A percentile compares a stretch with the other conserved stretches of the same genome.
These are phyloP conservation scores for Brachyalestes nurse DNA, from an alignment of 2,797 vertebrate species.

Conservation along the genomic window DNA sequence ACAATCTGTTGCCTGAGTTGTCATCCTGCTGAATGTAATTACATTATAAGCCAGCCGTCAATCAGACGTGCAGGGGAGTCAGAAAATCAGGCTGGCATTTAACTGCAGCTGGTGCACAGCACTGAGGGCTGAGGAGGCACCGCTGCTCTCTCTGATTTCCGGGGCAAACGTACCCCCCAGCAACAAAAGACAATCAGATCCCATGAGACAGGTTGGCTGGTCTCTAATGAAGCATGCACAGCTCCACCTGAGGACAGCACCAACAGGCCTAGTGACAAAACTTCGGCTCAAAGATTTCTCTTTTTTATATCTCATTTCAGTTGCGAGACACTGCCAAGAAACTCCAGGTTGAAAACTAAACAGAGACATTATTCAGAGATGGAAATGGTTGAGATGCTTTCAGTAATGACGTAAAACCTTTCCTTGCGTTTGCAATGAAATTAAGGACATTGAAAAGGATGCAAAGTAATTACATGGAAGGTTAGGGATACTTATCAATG, in stretches of 20 bases:
- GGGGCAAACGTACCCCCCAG: constrained; percentile 62
- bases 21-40: constrained; percentile 13
- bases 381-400: not conserved
- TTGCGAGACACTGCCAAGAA: not conserved
- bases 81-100: constrained; percentile 34
- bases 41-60: constrained; percentile 23
- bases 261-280: constrained; percentile 30
- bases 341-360: not conserved
- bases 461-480: not conserved
- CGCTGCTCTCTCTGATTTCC: constrained; percentile 56
- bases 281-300: constrained; percentile 58
- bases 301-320: constrained; percentile 32
- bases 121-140: not conserved
- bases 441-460: not conserved
- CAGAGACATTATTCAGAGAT: constrained; percentile 1
- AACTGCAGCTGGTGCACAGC: constrained; percentile 18
- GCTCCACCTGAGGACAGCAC: constrained; percentile 43
- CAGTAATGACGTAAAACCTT: not conserved
- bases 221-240: constrained; percentile 71
- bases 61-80: constrained; percentile 30
- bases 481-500: constrained; percentile 18
- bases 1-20: not conserved
- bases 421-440: not conserved
- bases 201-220: constrained; percentile 67
- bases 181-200: constrained; percentile 48